Base-by-base conservation (phyloP, 2,888 invertebrate species). In the Corbicula japonica region DNA sequence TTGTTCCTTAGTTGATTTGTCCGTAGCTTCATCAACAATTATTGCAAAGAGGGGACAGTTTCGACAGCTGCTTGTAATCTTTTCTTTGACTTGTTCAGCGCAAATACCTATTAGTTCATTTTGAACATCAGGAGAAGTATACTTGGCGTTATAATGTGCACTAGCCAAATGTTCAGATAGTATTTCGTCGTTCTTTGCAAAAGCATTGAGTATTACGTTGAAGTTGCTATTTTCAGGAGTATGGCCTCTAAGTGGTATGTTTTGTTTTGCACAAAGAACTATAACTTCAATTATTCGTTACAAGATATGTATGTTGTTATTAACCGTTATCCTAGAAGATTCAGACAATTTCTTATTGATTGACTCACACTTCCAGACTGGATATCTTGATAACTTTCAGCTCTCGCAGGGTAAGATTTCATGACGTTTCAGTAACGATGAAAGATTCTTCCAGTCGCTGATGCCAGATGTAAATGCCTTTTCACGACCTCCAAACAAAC, bases 81-180 rank as follows among this genome's bases (percentile, higher is more conserved):
- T 38, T 6, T 50, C 32, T 23, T 28, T 21, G 12, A 81, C 68
- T 4, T 66, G 23, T 3, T 69, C 32, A 3, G 46, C 50, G 71
- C 71, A 62, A 15, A 76, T 26, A 1, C 54, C n/a, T 2, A 83
- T 62, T 1, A 81, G 15, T 10, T 75, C 65, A 32, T 80, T 83
- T 60, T 80, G 83, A 10, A 72, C 78, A 15, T 58, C 65, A 28
- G 75, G 78, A 3, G 75, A 78, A 1, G 63, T 63, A 58, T 81
- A 81, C 15, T 54, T 74, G 1, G 48, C 66, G 10, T 65, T 32
- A 15, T 26, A 18, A n/a, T 26, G 28, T 10, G 23, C 23, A 28
- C 48, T 48, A 18, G 61, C 44, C 32, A 77, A 62, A 35, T 80
- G 78, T 15, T 66, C n/a, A 10, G 6, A 28, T 1, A 83, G 50